Evolutionary conservation across 1,140 invertebrate genomes (phyloP), one percentile per base, ranked within the genome.

Genomic region (Euwallacea fornicatus): DNA sequence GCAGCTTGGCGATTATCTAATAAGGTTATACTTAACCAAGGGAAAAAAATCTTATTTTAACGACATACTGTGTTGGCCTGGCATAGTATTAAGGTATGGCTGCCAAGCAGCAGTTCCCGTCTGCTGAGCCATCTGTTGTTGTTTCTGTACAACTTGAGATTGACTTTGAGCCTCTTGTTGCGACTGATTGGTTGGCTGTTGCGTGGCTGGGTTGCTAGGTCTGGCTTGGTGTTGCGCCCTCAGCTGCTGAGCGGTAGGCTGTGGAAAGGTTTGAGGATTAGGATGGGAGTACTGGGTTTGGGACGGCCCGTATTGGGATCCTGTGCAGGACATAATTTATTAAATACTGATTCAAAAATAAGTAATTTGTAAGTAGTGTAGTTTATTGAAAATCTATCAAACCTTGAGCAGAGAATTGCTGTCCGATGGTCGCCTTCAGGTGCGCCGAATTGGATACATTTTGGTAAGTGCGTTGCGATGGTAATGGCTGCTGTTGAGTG

Each of bases 151-250:
- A 42, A 58, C 61, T 56, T 61, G 59, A 13, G 44, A 59, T 43
- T 70, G 66, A 64, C 41, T 68, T 71, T 71, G 73, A 16, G 71
- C 73, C 46, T 72, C 72, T 58, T 59, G 63, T 44, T 75, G 74
- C 53, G 75, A 73, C 54, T 76, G 75, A n/a, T 62, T 68, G 58
- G 67, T 46, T 71, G 75, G 8, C 55, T 69, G 47, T 64, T 59
- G 42, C 13, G 65, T 21, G 10, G 56, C 46, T 0, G 58, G 33
- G 73, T 62, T 69, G 61, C 62, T 71, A 42, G 73, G 73, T 47
- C 70, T 74, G 73, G 79, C 78, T 71, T 80, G 80, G 61, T 80
- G 79, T 63, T 80, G 80, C 15, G 77, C 78, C 13, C 80, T 63
- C 71, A 81, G 46, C 71, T 81, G 80, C 54, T 80, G 78, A 68